phyloP scores from a whole-genome alignment of 2,113 vertebrate genomes.

The Xerus inauris region DNA sequence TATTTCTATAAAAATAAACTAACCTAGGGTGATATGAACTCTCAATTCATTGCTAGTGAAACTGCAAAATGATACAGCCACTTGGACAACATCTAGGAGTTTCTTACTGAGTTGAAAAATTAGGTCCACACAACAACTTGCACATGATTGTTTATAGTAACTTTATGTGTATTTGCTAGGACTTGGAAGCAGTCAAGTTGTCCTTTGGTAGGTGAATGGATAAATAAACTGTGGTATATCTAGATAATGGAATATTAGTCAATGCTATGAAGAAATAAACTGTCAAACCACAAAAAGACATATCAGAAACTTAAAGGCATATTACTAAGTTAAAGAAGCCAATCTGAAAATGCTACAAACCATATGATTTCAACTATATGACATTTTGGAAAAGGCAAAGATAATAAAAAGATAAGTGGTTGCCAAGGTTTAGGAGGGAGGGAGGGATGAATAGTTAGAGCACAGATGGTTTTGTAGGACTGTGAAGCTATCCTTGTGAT shows the following conservation, averaged over 20 bases:
- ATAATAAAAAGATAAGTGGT: not conserved
- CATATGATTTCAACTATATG: not conserved
- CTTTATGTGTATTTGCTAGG: not conserved
- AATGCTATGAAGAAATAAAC: not conserved
- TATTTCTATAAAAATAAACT: not conserved
- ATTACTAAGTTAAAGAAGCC: not conserved
- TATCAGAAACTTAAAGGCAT: not conserved
- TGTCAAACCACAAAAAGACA: not conserved
- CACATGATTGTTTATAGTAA: not conserved
- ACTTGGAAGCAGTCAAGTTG: not conserved
- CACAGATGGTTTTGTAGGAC: not conserved
- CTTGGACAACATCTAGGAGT: not conserved
- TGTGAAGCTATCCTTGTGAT: not conserved
- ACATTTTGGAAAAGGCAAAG: not conserved
- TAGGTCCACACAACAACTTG: not conserved
- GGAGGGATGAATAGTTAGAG: not conserved
- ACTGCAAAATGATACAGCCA: not conserved
- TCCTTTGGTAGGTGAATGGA: not conserved
- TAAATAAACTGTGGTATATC: not conserved
- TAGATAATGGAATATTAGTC: not conserved
- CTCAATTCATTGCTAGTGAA: not conserved
- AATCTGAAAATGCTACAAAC: not conserved
- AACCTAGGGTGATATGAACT: not conserved
- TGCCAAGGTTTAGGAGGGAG: not conserved
- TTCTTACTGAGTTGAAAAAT: not conserved